Evolutionary conservation across 2,113 vertebrate species (phyloP).

Genomic region (Oncorhynchus nerka): DNA sequence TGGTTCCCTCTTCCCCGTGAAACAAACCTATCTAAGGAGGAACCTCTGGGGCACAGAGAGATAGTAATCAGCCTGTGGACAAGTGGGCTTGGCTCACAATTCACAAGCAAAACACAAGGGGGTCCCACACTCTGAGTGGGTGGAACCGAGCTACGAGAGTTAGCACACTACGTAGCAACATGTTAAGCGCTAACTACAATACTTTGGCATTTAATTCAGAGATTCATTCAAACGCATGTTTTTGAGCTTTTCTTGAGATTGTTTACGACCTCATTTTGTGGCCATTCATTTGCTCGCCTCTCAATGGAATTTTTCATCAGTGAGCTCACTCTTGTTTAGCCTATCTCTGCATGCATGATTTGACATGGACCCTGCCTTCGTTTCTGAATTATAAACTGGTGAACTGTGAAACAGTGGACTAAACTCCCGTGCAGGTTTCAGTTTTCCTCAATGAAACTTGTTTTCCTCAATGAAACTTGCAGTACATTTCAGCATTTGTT

Average conservation of each 20-base stretch:
- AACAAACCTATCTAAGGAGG: not conserved
- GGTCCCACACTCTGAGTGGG: not conserved
- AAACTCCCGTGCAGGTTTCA: not conserved
- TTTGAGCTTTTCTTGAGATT: not conserved
- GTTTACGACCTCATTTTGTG: not conserved
- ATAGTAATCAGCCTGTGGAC: constrained; percentile 8
- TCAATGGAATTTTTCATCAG: not conserved
- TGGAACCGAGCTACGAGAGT: not conserved
- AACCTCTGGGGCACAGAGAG: not conserved
- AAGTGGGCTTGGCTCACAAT: constrained; percentile 1
- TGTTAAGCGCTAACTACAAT: constrained; percentile 9
- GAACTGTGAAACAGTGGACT: not conserved
- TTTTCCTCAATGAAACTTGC: not conserved
- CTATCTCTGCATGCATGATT: constrained; percentile 24
- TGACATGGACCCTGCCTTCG: not conserved
- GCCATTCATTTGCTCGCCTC: not conserved
- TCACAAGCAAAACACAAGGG: not conserved
- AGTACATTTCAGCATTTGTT: no score
- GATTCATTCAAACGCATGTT: not conserved
- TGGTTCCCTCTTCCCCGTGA: not conserved
- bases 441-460: not conserved
- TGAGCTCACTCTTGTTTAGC: not conserved
- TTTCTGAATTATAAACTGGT: constrained; percentile 6
- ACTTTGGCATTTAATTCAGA: not conserved
- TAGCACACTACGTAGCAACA: not conserved